Evolutionary conservation across 2,113 vertebrate genomes (phyloP).

Genomic region (Charina bottae): DNA sequence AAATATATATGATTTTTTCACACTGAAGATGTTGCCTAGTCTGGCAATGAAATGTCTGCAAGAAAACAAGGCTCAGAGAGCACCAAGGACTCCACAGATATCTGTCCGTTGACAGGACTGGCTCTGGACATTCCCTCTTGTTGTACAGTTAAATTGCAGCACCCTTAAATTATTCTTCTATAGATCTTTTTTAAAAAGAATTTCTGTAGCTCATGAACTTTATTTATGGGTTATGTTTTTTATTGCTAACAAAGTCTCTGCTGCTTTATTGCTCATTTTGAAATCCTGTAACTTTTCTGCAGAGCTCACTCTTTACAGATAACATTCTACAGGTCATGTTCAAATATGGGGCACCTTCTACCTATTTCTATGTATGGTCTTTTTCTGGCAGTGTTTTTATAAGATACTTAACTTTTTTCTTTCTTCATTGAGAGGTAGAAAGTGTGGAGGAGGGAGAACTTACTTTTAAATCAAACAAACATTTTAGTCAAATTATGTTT

Average conservation of each 20-base stretch:
- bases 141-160: not conserved
- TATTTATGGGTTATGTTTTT: not conserved
- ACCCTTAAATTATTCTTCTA: not conserved
- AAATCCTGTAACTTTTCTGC: slow-evolving; percentile 4
- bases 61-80: too few species aligned
- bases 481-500: not conserved
- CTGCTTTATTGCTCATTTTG: slow-evolving; percentile 19
- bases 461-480: not conserved
- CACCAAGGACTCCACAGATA: too few species aligned
- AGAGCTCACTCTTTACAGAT: not conserved
- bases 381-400: not conserved
- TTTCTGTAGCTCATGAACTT: not conserved
- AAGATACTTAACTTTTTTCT: not conserved
- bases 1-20: too few species aligned
- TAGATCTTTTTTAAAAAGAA: not conserved
- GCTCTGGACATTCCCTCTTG: not conserved
- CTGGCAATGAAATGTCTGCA: too few species aligned
- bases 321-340: not conserved
- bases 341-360: not conserved
- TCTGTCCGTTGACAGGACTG: not conserved
- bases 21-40: too few species aligned
- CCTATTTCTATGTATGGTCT: not conserved
- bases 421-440: not conserved
- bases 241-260: not conserved
- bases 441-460: not conserved